Evolutionary conservation across 1,140 invertebrate genomes (phyloP).

Genomic region (Pseudachorutes palmiensis): DNA sequence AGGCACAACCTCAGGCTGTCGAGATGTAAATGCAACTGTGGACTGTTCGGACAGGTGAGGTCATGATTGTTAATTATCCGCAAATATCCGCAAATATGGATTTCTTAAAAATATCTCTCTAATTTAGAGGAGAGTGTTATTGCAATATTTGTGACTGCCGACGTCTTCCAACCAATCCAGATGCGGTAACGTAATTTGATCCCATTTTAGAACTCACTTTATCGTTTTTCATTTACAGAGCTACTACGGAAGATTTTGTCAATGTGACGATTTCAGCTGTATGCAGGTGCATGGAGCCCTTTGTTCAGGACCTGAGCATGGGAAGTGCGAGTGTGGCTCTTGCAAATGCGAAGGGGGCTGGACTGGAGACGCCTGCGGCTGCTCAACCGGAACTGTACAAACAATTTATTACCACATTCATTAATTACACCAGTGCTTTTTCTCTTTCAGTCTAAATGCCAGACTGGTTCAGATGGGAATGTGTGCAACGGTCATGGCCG

Average conservation of each 20-base stretch:
- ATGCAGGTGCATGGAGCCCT: conserved; percentile 68
- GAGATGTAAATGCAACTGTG: conserved; percentile 60
- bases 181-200: not conserved
- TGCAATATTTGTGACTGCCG: conserved; percentile 71
- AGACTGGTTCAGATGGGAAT: not conserved
- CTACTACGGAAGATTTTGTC: conserved; percentile 1
- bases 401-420: not conserved
- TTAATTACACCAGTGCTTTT: not conserved
- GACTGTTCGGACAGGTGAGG: conserved; percentile 51
- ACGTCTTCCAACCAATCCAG: not conserved
- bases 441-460: not conserved
- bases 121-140: conserved; percentile 64
- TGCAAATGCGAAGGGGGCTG: conserved; percentile 56
- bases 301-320: conserved; percentile 62
- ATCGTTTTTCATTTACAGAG: not conserved
- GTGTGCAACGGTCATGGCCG: conserved; percentile 52
- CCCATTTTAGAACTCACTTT: no score
- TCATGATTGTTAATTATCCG: no score
- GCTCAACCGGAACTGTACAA: conserved; percentile 43
- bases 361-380: conserved; percentile 58
- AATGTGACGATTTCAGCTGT: conserved; percentile 71
- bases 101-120: no score
- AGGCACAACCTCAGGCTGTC: conserved; percentile 50
- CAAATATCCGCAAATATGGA: no score
- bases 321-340: conserved; percentile 56